A percentile compares a stretch with the other conserved stretches of the same genome.
These are phyloP conservation scores for Seriola dumerili DNA, from an alignment of 2,113 vertebrate genomes.

Conservation along the genomic window DNA sequence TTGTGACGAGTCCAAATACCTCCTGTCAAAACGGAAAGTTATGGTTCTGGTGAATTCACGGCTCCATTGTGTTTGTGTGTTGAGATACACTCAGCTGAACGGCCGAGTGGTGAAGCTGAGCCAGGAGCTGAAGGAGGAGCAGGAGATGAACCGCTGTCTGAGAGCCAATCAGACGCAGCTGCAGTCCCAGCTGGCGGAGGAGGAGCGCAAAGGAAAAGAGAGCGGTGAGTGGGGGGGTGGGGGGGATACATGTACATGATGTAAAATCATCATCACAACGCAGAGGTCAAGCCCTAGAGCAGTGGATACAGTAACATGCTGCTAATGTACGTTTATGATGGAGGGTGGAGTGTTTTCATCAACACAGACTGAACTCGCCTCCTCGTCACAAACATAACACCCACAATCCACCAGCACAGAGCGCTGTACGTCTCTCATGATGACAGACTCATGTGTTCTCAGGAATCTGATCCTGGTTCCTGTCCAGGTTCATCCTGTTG, in stretches of 20 bases:
- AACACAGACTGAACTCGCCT: too few relatives aligned
- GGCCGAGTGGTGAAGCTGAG: conserved; percentile 89
- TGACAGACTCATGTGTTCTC: too few relatives aligned
- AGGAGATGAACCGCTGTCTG: conserved; percentile 97
- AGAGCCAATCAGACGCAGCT: conserved; percentile 93
- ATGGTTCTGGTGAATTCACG: too few relatives aligned
- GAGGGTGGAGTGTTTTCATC: neutral
- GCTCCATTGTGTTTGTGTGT: neutral
- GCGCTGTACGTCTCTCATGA: too few relatives aligned
- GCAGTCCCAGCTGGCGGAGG: conserved; percentile 91
- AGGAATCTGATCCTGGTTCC: too few relatives aligned
- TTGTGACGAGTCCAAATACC: too few relatives aligned
- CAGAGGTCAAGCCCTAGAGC: too few relatives aligned
- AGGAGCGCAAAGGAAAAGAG: conserved; percentile 89
- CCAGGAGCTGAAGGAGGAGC: conserved; percentile 95
- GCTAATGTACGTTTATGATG: neutral
- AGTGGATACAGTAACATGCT: neutral
- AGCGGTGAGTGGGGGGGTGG: conserved; percentile 67
- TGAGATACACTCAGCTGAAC: conserved; percentile 92
- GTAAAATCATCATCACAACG: neutral
- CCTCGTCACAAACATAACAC: too few relatives aligned
- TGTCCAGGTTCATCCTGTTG: too few relatives aligned
- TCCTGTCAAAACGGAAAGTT: too few relatives aligned
- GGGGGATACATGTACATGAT: neutral
- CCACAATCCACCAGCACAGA: too few relatives aligned